These are phyloP conservation scores for Dasypolia templi DNA, from an alignment of 2,888 invertebrate genomes.

Conservation along the genomic window DNA sequence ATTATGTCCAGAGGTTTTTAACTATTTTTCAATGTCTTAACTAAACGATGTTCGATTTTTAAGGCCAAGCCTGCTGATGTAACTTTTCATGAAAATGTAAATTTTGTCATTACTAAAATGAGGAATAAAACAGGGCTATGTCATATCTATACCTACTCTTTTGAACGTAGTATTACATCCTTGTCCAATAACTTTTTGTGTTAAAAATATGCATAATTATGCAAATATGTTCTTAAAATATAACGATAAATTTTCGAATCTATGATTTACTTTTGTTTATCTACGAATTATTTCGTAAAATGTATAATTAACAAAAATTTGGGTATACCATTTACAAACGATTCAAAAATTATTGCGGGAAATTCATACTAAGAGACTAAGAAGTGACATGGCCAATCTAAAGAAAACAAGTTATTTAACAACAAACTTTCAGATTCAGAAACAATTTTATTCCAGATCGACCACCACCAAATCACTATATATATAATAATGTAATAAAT, in stretches of 20 bases:
- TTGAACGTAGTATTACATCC: not conserved
- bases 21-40: too few species aligned
- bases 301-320: not conserved
- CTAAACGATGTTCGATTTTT: too few species aligned
- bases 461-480: conserved; percentile 1
- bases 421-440: conserved; percentile 21
- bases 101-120: not conserved
- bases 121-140: too few species aligned
- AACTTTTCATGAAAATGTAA: too few species aligned
- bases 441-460: not conserved
- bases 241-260: not conserved
- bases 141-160: not conserved
- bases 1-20: not conserved
- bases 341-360: not conserved
- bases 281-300: not conserved
- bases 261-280: not conserved
- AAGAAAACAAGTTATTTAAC: not conserved
- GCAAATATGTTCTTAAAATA: not conserved
- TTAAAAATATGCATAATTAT: not conserved
- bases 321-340: not conserved
- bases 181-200: not conserved
- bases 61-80: too few species aligned
- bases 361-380: not conserved
- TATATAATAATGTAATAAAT: conserved; percentile 27
- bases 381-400: not conserved